Conservation (phyloP, 2,113 vertebrate genomes). For the Sturnira hondurensis region DNA sequence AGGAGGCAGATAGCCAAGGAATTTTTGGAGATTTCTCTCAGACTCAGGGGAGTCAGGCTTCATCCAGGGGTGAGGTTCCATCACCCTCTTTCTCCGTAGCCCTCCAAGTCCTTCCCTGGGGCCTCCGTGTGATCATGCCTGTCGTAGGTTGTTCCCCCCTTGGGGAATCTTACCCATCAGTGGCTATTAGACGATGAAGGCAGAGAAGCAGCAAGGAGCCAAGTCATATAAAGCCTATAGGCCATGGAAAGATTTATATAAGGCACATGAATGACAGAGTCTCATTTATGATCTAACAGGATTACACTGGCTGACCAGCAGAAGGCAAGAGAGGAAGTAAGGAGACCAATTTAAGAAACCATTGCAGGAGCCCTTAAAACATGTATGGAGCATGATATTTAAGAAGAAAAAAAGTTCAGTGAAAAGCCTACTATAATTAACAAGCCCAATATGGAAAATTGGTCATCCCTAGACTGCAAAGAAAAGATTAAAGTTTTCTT, state of each 20-base stretch:
- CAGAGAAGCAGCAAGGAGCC: neutral
- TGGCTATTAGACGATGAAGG: neutral
- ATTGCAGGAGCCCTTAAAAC: neutral
- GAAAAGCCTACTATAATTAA: neutral
- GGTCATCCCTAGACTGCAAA: neutral
- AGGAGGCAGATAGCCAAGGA: no score
- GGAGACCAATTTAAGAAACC: neutral
- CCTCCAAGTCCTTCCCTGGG: no score
- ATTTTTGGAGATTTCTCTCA: no score
- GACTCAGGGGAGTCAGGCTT: no score
- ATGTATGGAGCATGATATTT: neutral
- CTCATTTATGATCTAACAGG: neutral
- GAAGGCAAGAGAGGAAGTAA: neutral
- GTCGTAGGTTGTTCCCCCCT: no score
- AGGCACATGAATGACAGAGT: neutral
- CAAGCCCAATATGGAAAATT: neutral
- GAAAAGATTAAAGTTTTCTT: neutral
- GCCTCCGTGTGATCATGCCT: no score
- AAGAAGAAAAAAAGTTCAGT: neutral
- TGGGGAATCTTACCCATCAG: no score
- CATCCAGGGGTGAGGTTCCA: no score
- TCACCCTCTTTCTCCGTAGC: no score
- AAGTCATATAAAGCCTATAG: neutral
- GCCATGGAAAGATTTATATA: neutral
- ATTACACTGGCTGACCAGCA: neutral